Evolutionary conservation across 2,113 vertebrate species (phyloP), one percentile per base, ranked within the genome.

Genomic region (western clawed frog (Xenopus tropicalis)): DNA sequence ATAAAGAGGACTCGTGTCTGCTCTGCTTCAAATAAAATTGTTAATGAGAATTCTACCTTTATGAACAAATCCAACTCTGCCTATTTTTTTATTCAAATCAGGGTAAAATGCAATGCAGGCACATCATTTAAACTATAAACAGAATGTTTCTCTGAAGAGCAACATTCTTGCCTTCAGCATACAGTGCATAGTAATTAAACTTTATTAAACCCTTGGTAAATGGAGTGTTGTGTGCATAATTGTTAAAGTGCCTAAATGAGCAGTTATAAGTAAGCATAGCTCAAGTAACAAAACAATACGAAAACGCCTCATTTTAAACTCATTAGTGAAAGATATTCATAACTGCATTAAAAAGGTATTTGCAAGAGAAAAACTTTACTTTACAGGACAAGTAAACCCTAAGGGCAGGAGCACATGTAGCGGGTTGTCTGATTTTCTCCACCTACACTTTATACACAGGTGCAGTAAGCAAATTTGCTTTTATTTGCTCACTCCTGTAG

Each of bases 161-260:
- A 58, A 61, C 64, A 61, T 68, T 67, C 68, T 57, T 74, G 72
- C 56, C 72, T 67, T 74, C 24, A 74, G 72, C 72, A 74, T 59
- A 58, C 42, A 67, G 54, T 68, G 72, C 21, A 59, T 67, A 25
- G 64, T 68, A 52, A 74, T 67, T 74, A 74, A 74, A 74, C 54
- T 51, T 54, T 46, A 67, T 68, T 67, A 67, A 66, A 74, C 59
- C 51, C 72, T 42, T 51, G 46, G 72, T 67, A 74, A 58, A 74
- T 74, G 56, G 64, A 67, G 63, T 59, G 37, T 66, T 58, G 63
- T 56, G 25, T 61, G 23, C 44, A 59, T 29, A 74, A 16, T 74
- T 68, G 56, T 52, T 61, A 74, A 67, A 74, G 21, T 74, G 42
- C 43, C 29, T 67, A 25, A 67, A 74, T 67, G 43, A 74, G 66